Evolutionary conservation across 2,797 vertebrate species (phyloP), one percentile per base, ranked within the genome.

Genomic region (Cottoperca gobio): DNA sequence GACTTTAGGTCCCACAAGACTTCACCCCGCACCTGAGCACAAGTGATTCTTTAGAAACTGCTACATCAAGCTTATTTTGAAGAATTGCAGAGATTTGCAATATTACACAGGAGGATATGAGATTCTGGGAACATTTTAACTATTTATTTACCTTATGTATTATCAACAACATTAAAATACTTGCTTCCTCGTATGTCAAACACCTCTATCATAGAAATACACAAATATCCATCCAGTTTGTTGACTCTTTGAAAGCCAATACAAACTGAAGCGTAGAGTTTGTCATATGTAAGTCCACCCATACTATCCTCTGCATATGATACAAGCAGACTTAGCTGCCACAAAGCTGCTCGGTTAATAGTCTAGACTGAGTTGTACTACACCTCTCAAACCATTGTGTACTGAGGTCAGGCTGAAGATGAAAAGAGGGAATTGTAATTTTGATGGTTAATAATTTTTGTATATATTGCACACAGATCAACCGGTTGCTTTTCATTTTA

Each of bases 1-100:
- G 62, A 76, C 64, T 55, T 74, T 40, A 21, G 78, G 17, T 81
- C 82, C 62, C 70, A 61, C n/a, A 65, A 39, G 76, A 55, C 39
- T 26, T 19, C 49, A 63, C 17, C 40, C 46, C 23, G 23, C 59
- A 71, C 48, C 72, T 71, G 76, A 65, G 65, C 19, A 53, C 28
- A 52, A 64, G 55, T 24, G 7, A 50, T 28, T 67, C 40, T 67
- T 54, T 73, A 33, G 19, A 76, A 81, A 72, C 7, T 55, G 75
- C 76, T 23, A 67, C 16, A 49, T 70, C 53, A 65, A 61, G 69
- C 43, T 65, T 48, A 64, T 73, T 70, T 54, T 45, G 39, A 54
- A 24, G 26, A 55, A 57, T 1, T 50, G 52, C 64, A 55, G 40
- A 61, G 12, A 26, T 61, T 76, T 45, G 63, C 39, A 48, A 26